Evolutionary conservation across 2,797 vertebrate genomes (phyloP), one percentile per base, ranked within the genome.

Genomic region (Pterois miles): DNA sequence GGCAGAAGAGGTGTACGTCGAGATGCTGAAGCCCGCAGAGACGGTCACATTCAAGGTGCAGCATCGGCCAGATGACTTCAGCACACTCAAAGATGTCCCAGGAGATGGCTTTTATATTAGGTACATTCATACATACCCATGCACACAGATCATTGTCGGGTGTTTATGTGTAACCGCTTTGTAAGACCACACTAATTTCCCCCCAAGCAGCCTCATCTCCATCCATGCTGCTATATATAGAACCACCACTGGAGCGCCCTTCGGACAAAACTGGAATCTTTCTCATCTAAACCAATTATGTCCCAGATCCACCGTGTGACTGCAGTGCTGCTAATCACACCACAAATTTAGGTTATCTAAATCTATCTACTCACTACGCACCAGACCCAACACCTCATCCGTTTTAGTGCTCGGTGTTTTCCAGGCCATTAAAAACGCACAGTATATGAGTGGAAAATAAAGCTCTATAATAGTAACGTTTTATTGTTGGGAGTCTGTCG

Each of bases 31-130:
- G 82, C 97, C 97, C 29, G 95, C 94, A 20, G 98, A 99, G 80
- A 92, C 95, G 0, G 89, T 97, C 74, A 96, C 93, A 20, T 92
- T 99, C 65, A 98, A 96, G 91, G 97, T 97, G 88, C 98, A 98
- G 57, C 96, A 97, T 83, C 96, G 95, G 58, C 92, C 95, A 0
- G 97, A 98, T 54, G 97, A 99, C 65, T 98, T 98, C 92, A 95
- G 85, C 91, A 91, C 90, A 84, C 91, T 97, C 88, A 98, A 97
- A 95, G 96, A 96, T n/a, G 91, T 96, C 86, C 95, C 97, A 46
- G 98, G 97, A 59, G 98, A 99, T 82, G 96, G 97, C 86, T 99
- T 99, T 95, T 99, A 97, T 85, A 95, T 99, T 94, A 96, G 98
- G 98, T 98, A 89, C 22, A 22, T 38, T 22, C 46, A 43, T 11